Percentiles rank a stretch among this genome's conserved stretches.
These are phyloP conservation scores for Linhomoeus sp. DNA, from an alignment of 2,888 invertebrate species.

Conservation along the genomic window DNA sequence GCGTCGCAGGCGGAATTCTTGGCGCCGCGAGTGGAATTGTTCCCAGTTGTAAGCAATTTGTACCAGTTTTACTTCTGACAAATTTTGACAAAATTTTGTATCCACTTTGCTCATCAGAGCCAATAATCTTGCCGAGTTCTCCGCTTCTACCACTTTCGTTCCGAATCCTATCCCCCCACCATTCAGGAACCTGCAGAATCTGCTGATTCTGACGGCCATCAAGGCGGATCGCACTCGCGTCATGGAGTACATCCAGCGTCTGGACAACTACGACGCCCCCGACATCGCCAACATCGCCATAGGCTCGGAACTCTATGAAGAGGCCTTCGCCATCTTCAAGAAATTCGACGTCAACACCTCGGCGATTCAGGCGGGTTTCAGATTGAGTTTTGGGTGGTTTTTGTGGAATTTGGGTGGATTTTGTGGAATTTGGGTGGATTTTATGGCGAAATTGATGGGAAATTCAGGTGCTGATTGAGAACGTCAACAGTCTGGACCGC, in stretches of 20 bases:
- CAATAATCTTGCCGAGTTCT: too few species aligned
- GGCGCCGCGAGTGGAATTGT: too few species aligned
- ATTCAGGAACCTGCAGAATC: conserved; percentile 89
- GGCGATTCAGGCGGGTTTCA: conserved; percentile 60
- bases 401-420: too few species aligned
- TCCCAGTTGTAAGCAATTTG: too few species aligned
- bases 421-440: too few species aligned
- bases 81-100: too few species aligned
- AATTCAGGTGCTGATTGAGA: conserved; percentile 76
- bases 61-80: too few species aligned
- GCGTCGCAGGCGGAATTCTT: too few species aligned
- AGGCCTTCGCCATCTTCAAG: conserved; percentile 98
- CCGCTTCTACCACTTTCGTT: too few species aligned
- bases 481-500: conserved; percentile 85
- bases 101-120: too few species aligned
- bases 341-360: conserved; percentile 99
- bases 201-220: conserved; percentile 88
- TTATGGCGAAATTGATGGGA: too few species aligned
- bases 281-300: conserved; percentile 99
- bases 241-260: conserved; percentile 95
- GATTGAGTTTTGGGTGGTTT: background rate
- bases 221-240: conserved; percentile 89
- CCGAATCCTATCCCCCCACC: too few species aligned
- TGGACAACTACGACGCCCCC: conserved; percentile 98
- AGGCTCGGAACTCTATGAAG: conserved; percentile 86